Percentiles rank a stretch among this genome's conserved stretches.
These are phyloP conservation scores for Notamacropus eugenii DNA, from an alignment of 2,797 vertebrate genomes.

Conservation along the genomic window DNA sequence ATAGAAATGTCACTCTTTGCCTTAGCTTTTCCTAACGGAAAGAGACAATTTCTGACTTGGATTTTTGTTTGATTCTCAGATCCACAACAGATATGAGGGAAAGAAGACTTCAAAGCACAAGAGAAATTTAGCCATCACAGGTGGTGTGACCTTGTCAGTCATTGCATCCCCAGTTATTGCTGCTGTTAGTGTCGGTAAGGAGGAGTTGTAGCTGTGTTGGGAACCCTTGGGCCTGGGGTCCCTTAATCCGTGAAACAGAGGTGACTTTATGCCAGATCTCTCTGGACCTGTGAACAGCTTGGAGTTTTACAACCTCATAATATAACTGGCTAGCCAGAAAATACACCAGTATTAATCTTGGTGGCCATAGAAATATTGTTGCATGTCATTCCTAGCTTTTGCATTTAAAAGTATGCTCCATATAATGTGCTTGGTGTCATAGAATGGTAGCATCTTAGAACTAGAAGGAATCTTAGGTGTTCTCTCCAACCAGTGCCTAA, in stretches of 20 bases:
- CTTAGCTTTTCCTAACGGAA: not conserved
- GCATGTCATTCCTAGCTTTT: not conserved
- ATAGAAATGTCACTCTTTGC: not conserved
- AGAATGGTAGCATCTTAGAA: not conserved
- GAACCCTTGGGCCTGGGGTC: not conserved
- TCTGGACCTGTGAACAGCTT: not conserved
- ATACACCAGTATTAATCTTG: not conserved
- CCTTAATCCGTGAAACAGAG: not conserved
- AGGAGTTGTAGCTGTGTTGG: not conserved
- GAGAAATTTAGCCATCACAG: constrained; percentile 97
- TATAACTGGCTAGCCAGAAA: not conserved
- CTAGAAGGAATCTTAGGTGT: not conserved
- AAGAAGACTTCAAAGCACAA: constrained; percentile 96
- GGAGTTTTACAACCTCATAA: not conserved
- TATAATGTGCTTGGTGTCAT: not conserved
- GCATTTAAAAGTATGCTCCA: not conserved
- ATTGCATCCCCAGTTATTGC: constrained; percentile 97
- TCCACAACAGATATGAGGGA: constrained; percentile 97
- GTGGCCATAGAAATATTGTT: not conserved
- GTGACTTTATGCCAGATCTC: not conserved
- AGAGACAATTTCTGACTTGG: constrained; percentile 57
- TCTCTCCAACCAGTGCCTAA: not conserved
- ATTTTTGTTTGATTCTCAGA: constrained; percentile 87
- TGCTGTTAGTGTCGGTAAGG: constrained; percentile 97
- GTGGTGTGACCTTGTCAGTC: constrained; percentile 96